A percentile compares a stretch with the other conserved stretches of the same genome.
phyloP scores from a whole-genome alignment of 2,797 vertebrate species.

The Lithobates pipiens region DNA sequence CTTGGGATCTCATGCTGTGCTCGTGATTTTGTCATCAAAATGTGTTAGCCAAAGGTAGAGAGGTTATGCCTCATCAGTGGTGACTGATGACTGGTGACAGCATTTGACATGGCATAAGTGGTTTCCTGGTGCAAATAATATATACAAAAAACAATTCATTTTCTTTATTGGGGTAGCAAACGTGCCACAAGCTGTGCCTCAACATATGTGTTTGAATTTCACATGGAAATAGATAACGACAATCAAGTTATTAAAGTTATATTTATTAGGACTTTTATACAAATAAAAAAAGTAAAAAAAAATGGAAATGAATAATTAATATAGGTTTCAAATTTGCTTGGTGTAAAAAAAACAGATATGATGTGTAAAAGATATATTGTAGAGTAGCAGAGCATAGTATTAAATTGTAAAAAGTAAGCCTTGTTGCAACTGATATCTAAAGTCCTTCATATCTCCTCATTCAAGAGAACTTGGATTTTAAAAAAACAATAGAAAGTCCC shows the following conservation, averaged over 20 bases:
- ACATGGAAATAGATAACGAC: neutral
- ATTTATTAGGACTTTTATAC: neutral
- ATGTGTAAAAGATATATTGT: no score
- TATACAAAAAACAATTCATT: conserved; percentile 41
- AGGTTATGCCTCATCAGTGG: conserved; percentile 59
- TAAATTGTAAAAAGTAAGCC: no score
- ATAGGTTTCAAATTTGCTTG: no score
- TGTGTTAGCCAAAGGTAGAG: conserved; percentile 62
- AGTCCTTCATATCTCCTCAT: no score
- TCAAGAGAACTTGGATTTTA: no score
- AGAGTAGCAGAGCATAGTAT: no score
- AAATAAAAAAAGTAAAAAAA: neutral
- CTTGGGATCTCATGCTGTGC: conserved; percentile 54
- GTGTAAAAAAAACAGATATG: no score
- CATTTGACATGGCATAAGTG: conserved; percentile 53
- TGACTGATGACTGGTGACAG: conserved; percentile 58
- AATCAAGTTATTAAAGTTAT: neutral
- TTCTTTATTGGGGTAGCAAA: conserved; percentile 24
- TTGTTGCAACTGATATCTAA: no score
- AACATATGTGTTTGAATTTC: neutral
- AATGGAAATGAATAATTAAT: neutral
- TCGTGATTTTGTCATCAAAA: conserved; percentile 61
- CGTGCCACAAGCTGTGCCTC: neutral
- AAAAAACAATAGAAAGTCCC: no score
- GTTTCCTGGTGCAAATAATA: conserved; percentile 47